Base-by-base conservation (phyloP, 2,113 vertebrate species). In the Eretmochelys imbricata region DNA sequence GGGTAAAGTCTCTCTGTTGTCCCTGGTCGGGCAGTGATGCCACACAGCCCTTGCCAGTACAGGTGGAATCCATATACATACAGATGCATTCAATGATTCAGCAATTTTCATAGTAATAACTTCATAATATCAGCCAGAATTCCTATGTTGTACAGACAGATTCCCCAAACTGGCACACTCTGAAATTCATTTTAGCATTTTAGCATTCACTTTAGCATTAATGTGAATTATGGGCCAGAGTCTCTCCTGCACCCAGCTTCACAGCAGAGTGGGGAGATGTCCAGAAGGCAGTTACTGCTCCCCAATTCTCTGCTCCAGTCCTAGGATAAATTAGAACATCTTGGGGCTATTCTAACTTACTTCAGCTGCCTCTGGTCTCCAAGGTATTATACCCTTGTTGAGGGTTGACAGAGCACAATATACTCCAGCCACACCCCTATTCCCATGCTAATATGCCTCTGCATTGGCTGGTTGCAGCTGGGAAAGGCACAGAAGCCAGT, bases 391-490 rank as follows among this genome's bases (percentile, higher is more conserved):
- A 22, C 65, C n/a, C 19, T 5, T 20, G 65, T 10, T 38, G 65
- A 38, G 19, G 35, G 9, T 38, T 20, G 19, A 20, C 19, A 22
- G n/a, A 72, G 17, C 19, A 38, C 14, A 72, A 5, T 38, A 17
- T 72, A 48, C 17, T 72, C 65, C 16, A 72, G n/a, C 14, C 65
- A 38, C 35, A 22, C 75, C 6, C 22, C 6, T 76, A 5, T 46
- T 12, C 24, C 46, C 38, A 76, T 14, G 2, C 42, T 76, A 46
- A 42, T 22, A 13, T 25, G 8, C 46, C n/a, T 17, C 80, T 69
- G 12, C 31, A 19, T 17, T 0, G 2, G 51, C 12, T 12, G 31
- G 9, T 38, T 12, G 50, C n/a, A 1, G 1, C 8, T 10, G 27
- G 57, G 31, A 72, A 27, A 81, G 25, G 4, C 11, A 76, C n/a